Evolutionary conservation across 2,113 vertebrate genomes (phyloP).

Genomic region (Rhadina sibilatrix): DNA sequence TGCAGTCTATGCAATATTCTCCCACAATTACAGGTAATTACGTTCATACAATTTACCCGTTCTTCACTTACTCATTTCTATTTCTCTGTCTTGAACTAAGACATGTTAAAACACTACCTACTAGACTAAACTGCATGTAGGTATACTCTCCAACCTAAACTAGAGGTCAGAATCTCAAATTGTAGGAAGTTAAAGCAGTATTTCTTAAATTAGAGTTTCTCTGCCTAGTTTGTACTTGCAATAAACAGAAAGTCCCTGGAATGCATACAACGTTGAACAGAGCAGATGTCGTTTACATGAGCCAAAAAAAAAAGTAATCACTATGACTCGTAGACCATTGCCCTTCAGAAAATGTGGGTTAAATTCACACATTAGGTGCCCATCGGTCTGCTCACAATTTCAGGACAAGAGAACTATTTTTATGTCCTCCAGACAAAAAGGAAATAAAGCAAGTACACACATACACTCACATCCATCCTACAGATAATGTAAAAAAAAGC

Average conservation of each 20-base stretch:
- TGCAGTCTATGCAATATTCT: neutral
- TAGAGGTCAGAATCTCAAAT: neutral
- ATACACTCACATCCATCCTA: neutral
- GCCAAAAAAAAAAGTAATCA: neutral
- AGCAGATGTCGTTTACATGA: neutral
- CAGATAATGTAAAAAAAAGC: neutral
- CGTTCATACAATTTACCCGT: neutral
- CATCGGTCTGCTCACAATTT: neutral
- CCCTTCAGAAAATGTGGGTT: neutral
- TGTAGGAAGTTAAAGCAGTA: neutral
- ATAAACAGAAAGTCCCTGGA: neutral
- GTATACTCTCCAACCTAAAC: neutral
- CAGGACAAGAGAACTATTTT: neutral
- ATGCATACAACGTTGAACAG: neutral
- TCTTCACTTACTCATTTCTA: neutral
- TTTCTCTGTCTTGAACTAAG: neutral
- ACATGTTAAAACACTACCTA: neutral
- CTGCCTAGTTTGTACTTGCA: neutral
- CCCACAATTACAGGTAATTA: neutral
- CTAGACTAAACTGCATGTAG: neutral
- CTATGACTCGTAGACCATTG: rapidly evolving
- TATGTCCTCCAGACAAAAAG: neutral
- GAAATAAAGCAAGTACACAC: neutral
- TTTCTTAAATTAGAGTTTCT: neutral
- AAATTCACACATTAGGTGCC: neutral